phyloP scores from a whole-genome alignment of 2,888 invertebrate species.

The Tenthredo distinguenda region DNA sequence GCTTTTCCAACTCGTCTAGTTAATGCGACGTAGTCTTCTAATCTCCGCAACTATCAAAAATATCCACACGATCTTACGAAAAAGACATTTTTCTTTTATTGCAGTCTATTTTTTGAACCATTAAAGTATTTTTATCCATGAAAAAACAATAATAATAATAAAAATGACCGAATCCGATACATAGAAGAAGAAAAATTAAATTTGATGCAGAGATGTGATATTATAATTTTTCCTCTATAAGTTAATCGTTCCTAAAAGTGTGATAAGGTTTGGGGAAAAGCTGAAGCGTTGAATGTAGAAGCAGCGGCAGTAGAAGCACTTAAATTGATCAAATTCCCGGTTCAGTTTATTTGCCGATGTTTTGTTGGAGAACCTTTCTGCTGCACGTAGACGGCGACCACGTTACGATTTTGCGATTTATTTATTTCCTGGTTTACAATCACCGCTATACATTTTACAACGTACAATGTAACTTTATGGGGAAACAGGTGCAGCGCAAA shows the following conservation, averaged over 20 bases:
- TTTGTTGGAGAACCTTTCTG: background rate
- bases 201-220: background rate
- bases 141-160: background rate
- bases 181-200: background rate
- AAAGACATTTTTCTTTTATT: background rate
- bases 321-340: slow-evolving; percentile 38
- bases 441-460: slow-evolving; percentile 39
- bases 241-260: background rate
- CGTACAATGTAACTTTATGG: slow-evolving; percentile 48
- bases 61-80: background rate
- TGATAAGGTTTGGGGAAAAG: background rate
- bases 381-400: background rate
- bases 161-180: no score
- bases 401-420: slow-evolving; percentile 37
- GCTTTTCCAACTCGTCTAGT: background rate
- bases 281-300: background rate
- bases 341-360: slow-evolving; percentile 17
- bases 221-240: background rate
- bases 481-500: slow-evolving; percentile 4
- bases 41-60: background rate
- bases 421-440: slow-evolving; percentile 44
- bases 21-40: background rate
- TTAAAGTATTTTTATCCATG: background rate
- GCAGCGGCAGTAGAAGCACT: slow-evolving; percentile 26
- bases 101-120: no score